These are phyloP conservation scores for Eurytemora carolleeae DNA, from an alignment of 1,140 invertebrate genomes.

Conservation along the genomic window DNA sequence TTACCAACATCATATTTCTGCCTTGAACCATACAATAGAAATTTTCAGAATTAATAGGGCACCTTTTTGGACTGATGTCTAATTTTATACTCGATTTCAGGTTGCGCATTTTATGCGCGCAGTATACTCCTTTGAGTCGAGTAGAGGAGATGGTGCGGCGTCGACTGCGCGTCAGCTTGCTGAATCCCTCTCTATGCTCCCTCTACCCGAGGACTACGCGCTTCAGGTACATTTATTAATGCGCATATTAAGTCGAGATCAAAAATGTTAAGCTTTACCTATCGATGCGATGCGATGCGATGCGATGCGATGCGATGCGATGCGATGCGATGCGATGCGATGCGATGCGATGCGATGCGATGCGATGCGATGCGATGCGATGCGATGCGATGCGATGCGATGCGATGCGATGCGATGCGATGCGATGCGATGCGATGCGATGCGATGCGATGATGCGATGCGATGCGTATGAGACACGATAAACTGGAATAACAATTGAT, in stretches of 20 bases:
- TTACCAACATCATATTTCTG: too few species aligned
- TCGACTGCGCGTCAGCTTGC: constrained; percentile 28
- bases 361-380: too few species aligned
- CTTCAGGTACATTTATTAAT: constrained; percentile 40
- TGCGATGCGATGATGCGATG: neutral
- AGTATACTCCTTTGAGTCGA: neutral
- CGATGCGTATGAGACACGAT: neutral
- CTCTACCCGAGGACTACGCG: constrained; percentile 42
- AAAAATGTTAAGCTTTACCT: too few species aligned
- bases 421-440: neutral
- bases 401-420: neutral
- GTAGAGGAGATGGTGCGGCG: constrained; percentile 20
- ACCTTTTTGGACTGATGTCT: neutral
- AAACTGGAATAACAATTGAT: neutral
- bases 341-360: too few species aligned
- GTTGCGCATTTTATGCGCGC: neutral
- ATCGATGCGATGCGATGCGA: too few species aligned
- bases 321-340: too few species aligned
- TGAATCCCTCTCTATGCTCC: constrained; percentile 33
- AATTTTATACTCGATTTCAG: neutral
- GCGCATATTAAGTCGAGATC: too few species aligned
- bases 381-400: too few species aligned
- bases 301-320: too few species aligned
- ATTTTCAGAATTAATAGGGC: too few species aligned
- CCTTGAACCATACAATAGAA: too few species aligned